Evolutionary conservation across 92 coral and sea anemone genomes (phyloP).

Genomic region (Umimayanthus kanabou): DNA sequence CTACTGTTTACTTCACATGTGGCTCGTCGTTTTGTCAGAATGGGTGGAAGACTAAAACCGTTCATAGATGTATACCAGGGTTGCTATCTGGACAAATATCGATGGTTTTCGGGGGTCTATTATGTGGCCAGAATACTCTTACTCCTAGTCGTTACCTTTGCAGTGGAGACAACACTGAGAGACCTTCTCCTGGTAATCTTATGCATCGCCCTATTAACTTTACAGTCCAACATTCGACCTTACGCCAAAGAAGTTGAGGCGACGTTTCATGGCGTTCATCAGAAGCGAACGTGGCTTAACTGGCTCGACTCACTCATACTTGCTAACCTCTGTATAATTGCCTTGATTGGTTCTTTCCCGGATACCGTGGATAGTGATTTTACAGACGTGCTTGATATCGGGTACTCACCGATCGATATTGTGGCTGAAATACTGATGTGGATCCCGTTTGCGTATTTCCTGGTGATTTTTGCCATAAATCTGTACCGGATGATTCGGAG

Average conservation of each 20-base stretch:
- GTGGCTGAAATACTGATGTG: conserved; percentile 48
- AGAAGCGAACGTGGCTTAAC: conserved; percentile 39
- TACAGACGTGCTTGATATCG: conserved; percentile 2
- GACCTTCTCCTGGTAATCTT: conserved; percentile 40
- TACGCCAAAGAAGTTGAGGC: conserved; percentile 15
- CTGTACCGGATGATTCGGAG: neutral
- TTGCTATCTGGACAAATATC: conserved; percentile 46
- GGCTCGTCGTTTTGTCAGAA: conserved; percentile 40
- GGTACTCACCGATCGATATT: conserved; percentile 47
- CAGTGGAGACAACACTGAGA: conserved; percentile 25
- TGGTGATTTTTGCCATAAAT: conserved; percentile 28
- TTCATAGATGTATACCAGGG: conserved; percentile 56
- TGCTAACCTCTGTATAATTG: conserved; percentile 47
- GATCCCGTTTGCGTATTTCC: conserved; percentile 57
- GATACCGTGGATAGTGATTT: conserved; percentile 38
- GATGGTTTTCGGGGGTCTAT: conserved; percentile 62
- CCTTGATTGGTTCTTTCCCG: conserved; percentile 58
- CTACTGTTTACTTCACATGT: conserved; percentile 50
- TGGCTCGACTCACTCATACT: conserved; percentile 49
- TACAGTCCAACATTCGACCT: conserved; percentile 58
- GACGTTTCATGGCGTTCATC: neutral
- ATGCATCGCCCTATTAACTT: conserved; percentile 44
- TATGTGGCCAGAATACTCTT: conserved; percentile 56
- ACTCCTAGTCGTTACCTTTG: conserved; percentile 41
- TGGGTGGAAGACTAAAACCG: conserved; percentile 48